Evolutionary conservation across 1,140 invertebrate genomes (phyloP).

Genomic region (Aphis craccivora): DNA sequence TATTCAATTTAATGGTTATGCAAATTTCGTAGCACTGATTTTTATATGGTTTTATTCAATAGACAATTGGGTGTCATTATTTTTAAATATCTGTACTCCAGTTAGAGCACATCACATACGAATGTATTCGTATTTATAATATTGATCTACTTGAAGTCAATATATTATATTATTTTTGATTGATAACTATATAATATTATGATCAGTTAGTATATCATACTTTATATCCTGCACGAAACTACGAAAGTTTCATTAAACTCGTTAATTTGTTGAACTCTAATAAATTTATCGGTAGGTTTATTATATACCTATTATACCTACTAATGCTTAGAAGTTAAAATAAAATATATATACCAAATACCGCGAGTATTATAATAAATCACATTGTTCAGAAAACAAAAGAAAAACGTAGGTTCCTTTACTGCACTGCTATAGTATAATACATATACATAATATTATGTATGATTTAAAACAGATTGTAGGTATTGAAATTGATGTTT

Average conservation of each 20-base stretch:
- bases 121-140: neutral
- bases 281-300: neutral
- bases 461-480: neutral
- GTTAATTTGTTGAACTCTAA: constrained; percentile 6
- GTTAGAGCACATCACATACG: neutral
- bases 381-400: neutral
- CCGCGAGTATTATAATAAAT: neutral
- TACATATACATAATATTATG: neutral
- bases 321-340: neutral
- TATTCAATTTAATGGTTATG: neutral
- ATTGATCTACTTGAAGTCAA: neutral
- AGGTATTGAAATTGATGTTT: constrained; percentile 5
- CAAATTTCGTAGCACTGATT: neutral
- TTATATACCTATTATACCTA: neutral
- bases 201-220: neutral
- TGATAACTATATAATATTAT: neutral
- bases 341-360: neutral
- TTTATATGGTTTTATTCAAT: neutral
- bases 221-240: neutral
- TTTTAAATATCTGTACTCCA: neutral
- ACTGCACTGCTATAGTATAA: too few relatives aligned
- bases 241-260: neutral
- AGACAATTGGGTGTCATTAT: neutral
- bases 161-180: neutral
- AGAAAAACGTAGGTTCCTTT: neutral